Evolutionary conservation across 2,113 vertebrate genomes (phyloP), one percentile per base, ranked within the genome.

Genomic region (Megaptera novaeangliae): DNA sequence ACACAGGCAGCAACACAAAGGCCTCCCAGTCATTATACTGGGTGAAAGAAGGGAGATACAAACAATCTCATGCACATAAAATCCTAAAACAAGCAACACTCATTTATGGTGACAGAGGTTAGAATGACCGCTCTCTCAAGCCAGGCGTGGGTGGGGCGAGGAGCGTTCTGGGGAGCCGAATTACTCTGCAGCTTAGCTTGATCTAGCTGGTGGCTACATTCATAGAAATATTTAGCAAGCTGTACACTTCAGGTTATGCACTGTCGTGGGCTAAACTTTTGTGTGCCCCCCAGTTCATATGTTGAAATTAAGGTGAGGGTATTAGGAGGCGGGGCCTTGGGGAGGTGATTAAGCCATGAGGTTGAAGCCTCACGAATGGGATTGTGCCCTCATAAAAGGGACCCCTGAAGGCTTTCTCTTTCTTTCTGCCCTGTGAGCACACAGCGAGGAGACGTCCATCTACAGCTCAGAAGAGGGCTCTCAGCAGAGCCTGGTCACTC

Each of bases 51-150:
- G 21, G 12, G 20, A 78, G 61, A 13, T 12, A 8, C 23, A 15
- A 6, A 39, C 8, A 25, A 63, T 6, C 7, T 39, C 18, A 0
- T 5, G 31, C 9, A 27, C 4, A 1, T 4, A 6, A 17, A 34
- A 34, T 17, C 36, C 46, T 41, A 31, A 23, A 18, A 23, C 6
- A 0, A 57, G 68, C 18, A 4, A 5, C 36, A 2, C 34, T 31
- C 17, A 1, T 5, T 2, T 2, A 0, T 15, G 25, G 63, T 4
- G 49, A 39, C 0, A 5, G 6, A 55, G 2, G 15, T 5, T 21
- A 57, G 25, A 14, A 15, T 14, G 23, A 34, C 17, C 6, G 34
- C 17, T 66, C 34, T 78, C 25, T 36, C 25, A 0, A 5, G 17
- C 2, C 5, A 13, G 4, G 21, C 11, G 5, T 4, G 15, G 52